phyloP scores from a whole-genome alignment of 2,113 vertebrate genomes.

The Aepyceros melampus region DNA sequence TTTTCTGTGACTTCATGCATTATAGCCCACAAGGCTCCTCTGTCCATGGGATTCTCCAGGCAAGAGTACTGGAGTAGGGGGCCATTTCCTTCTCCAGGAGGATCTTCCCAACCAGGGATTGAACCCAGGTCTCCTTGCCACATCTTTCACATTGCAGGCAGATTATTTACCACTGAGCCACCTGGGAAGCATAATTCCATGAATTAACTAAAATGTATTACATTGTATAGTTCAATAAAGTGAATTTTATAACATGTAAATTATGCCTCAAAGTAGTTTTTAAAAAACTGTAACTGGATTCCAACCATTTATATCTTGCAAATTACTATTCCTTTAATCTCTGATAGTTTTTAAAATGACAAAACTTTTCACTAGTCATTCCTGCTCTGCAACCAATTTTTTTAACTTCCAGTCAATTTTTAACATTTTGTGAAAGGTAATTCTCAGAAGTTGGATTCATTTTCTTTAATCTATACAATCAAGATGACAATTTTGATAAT shows the following conservation, averaged over 20 bases:
- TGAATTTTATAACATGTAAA: background rate
- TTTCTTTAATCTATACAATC: slow-evolving; percentile 46
- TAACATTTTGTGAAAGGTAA: slow-evolving; percentile 29
- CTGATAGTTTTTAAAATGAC: slow-evolving; percentile 5
- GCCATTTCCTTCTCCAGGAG: background rate
- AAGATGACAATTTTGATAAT: slow-evolving; percentile 40
- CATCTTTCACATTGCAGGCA: background rate
- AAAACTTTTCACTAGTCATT: slow-evolving; percentile 1
- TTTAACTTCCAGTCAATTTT: slow-evolving; percentile 44
- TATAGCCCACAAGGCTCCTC: background rate
- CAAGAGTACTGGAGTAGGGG: background rate
- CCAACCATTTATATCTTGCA: slow-evolving; percentile 8
- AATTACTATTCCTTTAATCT: slow-evolving; percentile 25
- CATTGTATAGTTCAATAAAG: background rate
- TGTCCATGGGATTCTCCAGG: background rate
- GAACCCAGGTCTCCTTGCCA: background rate
- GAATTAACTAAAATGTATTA: background rate
- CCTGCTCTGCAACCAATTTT: slow-evolving; percentile 4
- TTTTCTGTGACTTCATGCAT: background rate
- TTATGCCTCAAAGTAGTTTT: background rate
- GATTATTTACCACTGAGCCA: background rate
- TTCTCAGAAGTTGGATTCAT: slow-evolving; percentile 33
- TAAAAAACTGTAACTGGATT: background rate
- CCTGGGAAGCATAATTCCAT: background rate
- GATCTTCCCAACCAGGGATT: background rate